Evolutionary conservation across 1,140 invertebrate species (phyloP).

Genomic region (Drosophila rufa): DNA sequence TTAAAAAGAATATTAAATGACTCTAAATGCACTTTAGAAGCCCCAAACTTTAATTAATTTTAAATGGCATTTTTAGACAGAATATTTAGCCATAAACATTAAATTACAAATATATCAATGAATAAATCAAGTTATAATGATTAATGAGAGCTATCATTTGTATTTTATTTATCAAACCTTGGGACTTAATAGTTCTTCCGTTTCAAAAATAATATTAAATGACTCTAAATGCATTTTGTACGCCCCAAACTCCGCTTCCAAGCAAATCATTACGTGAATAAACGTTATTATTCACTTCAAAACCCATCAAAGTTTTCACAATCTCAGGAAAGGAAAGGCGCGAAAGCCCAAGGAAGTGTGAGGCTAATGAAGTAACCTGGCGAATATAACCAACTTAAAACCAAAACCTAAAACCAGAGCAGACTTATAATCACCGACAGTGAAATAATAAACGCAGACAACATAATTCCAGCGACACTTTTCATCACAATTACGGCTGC

Average conservation of each 20-base stretch:
- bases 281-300: neutral
- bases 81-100: too few relatives aligned
- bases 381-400: conserved; percentile 8
- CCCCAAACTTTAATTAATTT: too few relatives aligned
- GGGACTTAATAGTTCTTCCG: too few relatives aligned
- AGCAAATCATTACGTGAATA: conserved; percentile 1
- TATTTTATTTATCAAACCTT: too few relatives aligned
- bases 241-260: too few relatives aligned
- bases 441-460: conserved; percentile 31
- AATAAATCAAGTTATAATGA: too few relatives aligned
- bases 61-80: too few relatives aligned
- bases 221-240: too few relatives aligned
- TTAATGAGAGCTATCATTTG: too few relatives aligned
- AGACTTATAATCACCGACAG: neutral
- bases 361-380: conserved; percentile 14
- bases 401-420: neutral
- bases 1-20: too few relatives aligned
- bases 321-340: neutral
- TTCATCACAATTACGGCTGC: conserved; percentile 24
- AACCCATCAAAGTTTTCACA: neutral
- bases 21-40: too few relatives aligned
- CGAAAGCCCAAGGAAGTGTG: conserved; percentile 9
- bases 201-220: neutral
- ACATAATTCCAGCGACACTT: conserved; percentile 42
- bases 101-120: too few relatives aligned